A percentile compares a stretch with the other conserved stretches of the same genome.
Evolutionary conservation across 2,797 vertebrate species (phyloP).

Genomic region (Anableps anableps): DNA sequence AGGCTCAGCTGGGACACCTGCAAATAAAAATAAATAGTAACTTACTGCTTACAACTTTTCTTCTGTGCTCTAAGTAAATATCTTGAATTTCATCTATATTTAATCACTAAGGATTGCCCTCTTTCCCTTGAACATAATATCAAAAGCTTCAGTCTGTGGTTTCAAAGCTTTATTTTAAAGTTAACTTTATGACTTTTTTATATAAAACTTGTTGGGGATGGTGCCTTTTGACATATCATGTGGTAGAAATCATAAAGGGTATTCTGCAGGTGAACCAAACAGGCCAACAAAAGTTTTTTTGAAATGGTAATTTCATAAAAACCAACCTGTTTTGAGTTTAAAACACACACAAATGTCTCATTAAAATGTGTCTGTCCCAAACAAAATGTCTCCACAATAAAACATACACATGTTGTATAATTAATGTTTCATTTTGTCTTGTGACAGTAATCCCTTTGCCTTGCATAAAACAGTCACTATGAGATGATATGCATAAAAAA

Average conservation of each 20-base stretch:
- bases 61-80: background rate
- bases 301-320: background rate
- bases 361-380: background rate
- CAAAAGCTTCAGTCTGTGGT: background rate
- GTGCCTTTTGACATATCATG: background rate
- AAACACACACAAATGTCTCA: background rate
- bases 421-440: slow-evolving; percentile 35
- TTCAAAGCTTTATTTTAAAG: slow-evolving; percentile 27
- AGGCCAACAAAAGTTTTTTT: background rate
- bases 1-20: background rate
- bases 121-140: background rate
- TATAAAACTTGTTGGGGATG: background rate
- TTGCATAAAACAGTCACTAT: slow-evolving; percentile 39
- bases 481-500: slow-evolving; percentile 26
- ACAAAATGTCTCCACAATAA: slow-evolving; percentile 7
- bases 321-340: background rate
- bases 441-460: slow-evolving; percentile 38
- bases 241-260: background rate
- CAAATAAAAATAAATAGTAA: background rate
- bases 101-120: background rate
- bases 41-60: background rate
- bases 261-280: background rate
- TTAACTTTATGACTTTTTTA: slow-evolving; percentile 35
- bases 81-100: background rate
- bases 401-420: slow-evolving; percentile 7